Conservation (phyloP, 64 coral and sea anemone genomes). For the Porites lutea region DNA sequence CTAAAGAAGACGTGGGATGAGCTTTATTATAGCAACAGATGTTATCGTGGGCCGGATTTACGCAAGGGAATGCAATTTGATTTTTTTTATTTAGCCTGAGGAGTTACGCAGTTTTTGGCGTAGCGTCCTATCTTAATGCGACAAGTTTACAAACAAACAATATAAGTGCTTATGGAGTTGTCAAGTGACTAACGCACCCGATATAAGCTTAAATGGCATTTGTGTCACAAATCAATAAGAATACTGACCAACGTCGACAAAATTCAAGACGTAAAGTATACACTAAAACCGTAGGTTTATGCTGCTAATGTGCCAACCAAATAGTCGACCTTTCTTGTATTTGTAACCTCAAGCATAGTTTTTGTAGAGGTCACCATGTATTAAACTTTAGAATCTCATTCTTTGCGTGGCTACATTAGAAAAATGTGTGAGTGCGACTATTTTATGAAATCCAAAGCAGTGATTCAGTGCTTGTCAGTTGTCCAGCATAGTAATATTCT, state of each 20-base stretch:
- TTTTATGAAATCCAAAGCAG: no score
- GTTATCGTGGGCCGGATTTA: not conserved
- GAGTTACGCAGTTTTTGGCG: not conserved
- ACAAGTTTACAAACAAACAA: constrained; percentile 47
- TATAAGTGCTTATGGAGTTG: constrained; percentile 16
- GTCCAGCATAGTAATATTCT: no score
- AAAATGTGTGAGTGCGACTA: no score
- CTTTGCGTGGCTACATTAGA: no score
- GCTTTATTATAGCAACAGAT: not conserved
- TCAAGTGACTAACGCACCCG: not conserved
- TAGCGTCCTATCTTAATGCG: constrained; percentile 23
- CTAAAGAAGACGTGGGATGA: no score
- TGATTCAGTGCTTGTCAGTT: no score
- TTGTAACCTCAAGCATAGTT: no score
- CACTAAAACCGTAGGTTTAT: no score
- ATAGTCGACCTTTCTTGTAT: no score
- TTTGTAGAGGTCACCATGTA: no score
- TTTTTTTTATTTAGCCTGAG: constrained; percentile 2
- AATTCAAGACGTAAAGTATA: not conserved
- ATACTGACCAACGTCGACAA: not conserved
- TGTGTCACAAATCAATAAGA: not conserved
- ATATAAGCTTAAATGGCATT: not conserved
- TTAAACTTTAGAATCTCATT: no score
- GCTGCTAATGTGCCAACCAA: no score
- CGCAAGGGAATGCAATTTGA: not conserved